Conservation (phyloP, 1,140 invertebrate genomes). For the Euwallacea similis region DNA sequence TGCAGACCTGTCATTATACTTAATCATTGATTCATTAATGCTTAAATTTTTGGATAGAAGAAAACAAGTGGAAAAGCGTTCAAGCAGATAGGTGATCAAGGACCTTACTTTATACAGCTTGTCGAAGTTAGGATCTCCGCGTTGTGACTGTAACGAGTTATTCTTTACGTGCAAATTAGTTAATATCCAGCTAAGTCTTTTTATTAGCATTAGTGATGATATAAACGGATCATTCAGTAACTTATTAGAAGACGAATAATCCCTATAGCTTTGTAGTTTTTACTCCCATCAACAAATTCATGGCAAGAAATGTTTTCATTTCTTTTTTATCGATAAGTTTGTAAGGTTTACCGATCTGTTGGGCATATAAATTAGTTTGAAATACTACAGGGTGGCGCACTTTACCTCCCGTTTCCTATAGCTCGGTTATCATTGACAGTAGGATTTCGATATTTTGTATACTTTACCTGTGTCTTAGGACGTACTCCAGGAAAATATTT, state of each 20-base stretch:
- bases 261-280: constrained; percentile 31
- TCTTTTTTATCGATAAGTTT: constrained; percentile 7
- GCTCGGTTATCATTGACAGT: too few species aligned
- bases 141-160: constrained; percentile 15
- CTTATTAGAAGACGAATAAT: constrained; percentile 28
- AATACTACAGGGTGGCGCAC: neutral
- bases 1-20: constrained; percentile 47
- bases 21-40: constrained; percentile 44
- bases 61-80: neutral
- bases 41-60: constrained; percentile 2
- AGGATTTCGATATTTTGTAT: too few species aligned
- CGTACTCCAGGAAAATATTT: too few species aligned
- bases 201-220: constrained; percentile 11
- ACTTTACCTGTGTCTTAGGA: too few species aligned
- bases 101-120: constrained; percentile 43
- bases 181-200: constrained; percentile 22
- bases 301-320: constrained; percentile 30
- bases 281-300: constrained; percentile 38
- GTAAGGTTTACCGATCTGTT: constrained; percentile 10
- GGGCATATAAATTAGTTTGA: constrained; percentile 25
- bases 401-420: too few species aligned
- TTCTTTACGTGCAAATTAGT: constrained; percentile 26
- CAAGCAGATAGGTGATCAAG: neutral
- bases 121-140: constrained; percentile 36
- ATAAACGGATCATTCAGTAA: constrained; percentile 27